These are phyloP conservation scores for Congeria kusceri DNA, from an alignment of 2,888 invertebrate genomes.

Conservation along the genomic window DNA sequence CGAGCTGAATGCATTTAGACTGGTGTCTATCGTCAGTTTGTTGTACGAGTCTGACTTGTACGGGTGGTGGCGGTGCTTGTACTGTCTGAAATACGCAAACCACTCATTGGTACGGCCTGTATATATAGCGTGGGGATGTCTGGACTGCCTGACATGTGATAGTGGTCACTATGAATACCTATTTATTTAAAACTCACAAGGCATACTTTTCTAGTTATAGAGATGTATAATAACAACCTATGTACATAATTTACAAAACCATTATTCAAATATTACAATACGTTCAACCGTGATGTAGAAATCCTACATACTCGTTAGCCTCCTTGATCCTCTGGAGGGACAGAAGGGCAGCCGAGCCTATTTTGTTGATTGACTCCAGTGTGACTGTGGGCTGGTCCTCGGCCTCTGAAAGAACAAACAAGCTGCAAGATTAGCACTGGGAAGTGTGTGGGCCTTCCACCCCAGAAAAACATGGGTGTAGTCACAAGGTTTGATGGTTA, in stretches of 20 bases:
- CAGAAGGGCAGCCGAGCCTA: constrained; percentile 78
- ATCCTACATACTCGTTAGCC: constrained; percentile 79
- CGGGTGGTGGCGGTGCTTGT: constrained; percentile 35
- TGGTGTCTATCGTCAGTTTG: constrained; percentile 9
- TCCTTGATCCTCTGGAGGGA: constrained; percentile 80
- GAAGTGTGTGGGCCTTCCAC: not conserved
- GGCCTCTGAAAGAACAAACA: constrained; percentile 56
- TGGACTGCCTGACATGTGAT: too few relatives aligned
- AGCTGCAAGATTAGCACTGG: not conserved
- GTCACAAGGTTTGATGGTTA: too few relatives aligned
- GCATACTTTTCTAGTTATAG: too few relatives aligned
- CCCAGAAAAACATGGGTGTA: too few relatives aligned
- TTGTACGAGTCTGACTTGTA: not conserved
- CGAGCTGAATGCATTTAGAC: constrained; percentile 5
- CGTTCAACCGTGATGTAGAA: too few relatives aligned
- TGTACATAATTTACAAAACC: too few relatives aligned
- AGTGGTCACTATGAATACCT: too few relatives aligned
- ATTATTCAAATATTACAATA: too few relatives aligned
- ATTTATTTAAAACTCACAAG: too few relatives aligned
- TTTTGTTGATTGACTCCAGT: constrained; percentile 78
- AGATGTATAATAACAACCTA: too few relatives aligned
- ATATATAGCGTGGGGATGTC: too few relatives aligned
- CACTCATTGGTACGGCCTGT: not conserved
- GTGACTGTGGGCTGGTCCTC: constrained; percentile 76
- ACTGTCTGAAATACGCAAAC: constrained; percentile 22